Conservation (phyloP, 2,113 vertebrate species). For the Callaeas wilsoni region DNA sequence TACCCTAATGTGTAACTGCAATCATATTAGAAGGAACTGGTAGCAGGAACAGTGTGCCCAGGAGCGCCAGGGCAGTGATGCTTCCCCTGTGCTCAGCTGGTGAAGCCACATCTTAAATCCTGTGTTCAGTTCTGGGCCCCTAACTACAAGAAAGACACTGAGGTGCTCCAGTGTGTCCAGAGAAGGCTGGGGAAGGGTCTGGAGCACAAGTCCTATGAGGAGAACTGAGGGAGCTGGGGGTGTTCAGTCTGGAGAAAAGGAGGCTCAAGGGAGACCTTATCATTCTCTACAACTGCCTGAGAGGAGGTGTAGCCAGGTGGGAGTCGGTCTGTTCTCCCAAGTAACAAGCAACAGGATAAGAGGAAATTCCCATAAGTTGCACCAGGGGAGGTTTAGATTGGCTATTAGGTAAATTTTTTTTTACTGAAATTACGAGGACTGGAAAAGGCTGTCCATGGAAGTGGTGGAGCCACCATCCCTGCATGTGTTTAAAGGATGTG, state of each 20-base stretch:
- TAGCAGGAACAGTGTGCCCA: neutral
- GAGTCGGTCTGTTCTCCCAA: rapidly evolving
- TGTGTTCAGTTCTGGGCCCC: neutral
- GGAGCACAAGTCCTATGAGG: neutral
- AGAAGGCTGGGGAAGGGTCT: neutral
- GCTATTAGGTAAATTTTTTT: neutral
- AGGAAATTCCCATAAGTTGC: neutral
- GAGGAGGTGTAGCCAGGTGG: rapidly evolving
- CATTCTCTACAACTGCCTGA: neutral
- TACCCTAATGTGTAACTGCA: neutral
- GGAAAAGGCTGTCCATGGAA: neutral
- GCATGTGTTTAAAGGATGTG: neutral
- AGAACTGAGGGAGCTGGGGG: neutral
- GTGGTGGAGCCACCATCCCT: neutral
- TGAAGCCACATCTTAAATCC: neutral
- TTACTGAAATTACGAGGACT: neutral
- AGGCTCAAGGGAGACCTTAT: no score
- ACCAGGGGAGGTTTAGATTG: neutral
- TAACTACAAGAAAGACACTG: neutral
- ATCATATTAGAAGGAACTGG: neutral
- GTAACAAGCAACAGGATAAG: neutral
- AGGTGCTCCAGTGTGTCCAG: neutral
- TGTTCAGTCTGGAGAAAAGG: neutral
- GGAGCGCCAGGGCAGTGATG: neutral
- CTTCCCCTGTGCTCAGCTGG: rapidly evolving